Percentiles rank a stretch among this genome's conserved stretches.
Evolutionary conservation across 1,140 invertebrate species (phyloP).

Genomic region (Metaphire vulgaris): DNA sequence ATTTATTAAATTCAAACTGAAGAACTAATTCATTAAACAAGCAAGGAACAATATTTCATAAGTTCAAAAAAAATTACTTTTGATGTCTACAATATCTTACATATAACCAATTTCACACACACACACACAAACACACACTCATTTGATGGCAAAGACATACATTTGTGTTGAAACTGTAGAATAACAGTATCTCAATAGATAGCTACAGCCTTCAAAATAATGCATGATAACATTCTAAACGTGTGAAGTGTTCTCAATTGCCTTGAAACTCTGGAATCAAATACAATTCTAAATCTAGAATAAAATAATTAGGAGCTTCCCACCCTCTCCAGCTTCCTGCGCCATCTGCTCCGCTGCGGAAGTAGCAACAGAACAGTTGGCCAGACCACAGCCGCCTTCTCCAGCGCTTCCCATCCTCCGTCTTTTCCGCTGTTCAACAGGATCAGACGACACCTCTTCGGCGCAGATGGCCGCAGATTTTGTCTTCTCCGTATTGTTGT

Average conservation of each 20-base stretch:
- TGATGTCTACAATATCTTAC: too few relatives aligned
- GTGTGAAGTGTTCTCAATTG: too few relatives aligned
- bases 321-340: constrained; percentile 16
- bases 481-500: neutral
- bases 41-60: neutral
- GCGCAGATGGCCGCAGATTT: neutral
- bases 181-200: too few relatives aligned
- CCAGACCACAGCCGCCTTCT: constrained; percentile 4
- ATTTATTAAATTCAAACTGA: too few relatives aligned
- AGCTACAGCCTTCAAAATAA: too few relatives aligned
- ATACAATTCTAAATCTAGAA: too few relatives aligned
- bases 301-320: too few relatives aligned
- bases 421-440: neutral
- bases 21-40: constrained; percentile 6
- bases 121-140: neutral
- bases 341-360: too few relatives aligned
- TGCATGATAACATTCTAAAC: too few relatives aligned
- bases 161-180: too few relatives aligned
- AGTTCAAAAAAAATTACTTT: too few relatives aligned
- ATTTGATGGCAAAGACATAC: neutral
- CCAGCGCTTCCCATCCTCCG: neutral
- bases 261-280: too few relatives aligned
- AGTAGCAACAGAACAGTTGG: neutral
- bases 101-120: neutral
- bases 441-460: neutral